Conservation (phyloP, 2,797 vertebrate genomes). For the Setipinna tenuifilis region DNA sequence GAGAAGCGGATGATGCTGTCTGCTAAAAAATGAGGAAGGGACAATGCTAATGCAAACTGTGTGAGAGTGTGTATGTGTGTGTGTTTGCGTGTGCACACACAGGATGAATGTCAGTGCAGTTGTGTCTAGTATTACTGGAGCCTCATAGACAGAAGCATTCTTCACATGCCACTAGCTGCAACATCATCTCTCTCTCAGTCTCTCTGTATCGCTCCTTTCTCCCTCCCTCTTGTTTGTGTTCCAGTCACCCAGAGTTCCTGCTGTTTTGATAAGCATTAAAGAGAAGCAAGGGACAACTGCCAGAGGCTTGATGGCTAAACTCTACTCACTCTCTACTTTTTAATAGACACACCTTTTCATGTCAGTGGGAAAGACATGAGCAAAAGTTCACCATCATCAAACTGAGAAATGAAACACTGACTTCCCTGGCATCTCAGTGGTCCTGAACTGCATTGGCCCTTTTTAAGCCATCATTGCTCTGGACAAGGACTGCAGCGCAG, state of each 20-base stretch:
- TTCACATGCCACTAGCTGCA: not conserved
- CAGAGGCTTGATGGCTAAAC: not conserved
- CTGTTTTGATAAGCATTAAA: constrained; percentile 24
- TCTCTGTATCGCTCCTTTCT: too few relatives aligned
- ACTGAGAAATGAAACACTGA: not conserved
- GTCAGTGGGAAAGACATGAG: constrained; percentile 56
- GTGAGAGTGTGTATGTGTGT: not conserved
- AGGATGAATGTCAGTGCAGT: not conserved
- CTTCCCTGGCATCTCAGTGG: not conserved
- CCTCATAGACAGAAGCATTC: not conserved
- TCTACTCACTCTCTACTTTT: not conserved
- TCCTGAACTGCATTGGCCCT: not conserved
- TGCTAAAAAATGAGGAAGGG: not conserved
- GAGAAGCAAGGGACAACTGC: not conserved
- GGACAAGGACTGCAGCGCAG: not conserved
- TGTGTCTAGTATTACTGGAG: not conserved
- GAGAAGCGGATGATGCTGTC: not conserved
- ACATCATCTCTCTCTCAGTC: not conserved
- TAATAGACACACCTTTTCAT: constrained; percentile 24
- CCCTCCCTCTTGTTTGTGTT: not conserved
- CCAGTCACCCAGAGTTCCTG: not conserved
- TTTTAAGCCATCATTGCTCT: not conserved
- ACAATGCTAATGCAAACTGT: not conserved
- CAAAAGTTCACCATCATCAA: not conserved
- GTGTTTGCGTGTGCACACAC: not conserved